Evolutionary conservation across 2,888 invertebrate genomes (phyloP).

Genomic region (Hypsopygia costalis): DNA sequence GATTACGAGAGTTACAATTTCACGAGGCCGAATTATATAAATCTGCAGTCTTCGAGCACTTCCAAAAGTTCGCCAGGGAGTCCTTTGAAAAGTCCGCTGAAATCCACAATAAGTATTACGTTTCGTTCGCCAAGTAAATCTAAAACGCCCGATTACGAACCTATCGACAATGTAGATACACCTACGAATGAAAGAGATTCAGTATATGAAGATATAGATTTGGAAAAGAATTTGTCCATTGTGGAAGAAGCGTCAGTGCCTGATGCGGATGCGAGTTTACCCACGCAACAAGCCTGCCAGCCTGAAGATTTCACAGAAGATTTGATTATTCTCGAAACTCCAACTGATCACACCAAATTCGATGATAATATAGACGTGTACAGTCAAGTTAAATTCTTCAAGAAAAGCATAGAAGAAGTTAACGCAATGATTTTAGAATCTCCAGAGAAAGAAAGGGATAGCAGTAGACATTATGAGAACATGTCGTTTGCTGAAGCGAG

Average conservation of each 20-base stretch:
- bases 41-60: constrained; percentile 64
- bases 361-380: constrained; percentile 80
- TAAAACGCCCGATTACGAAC: constrained; percentile 67
- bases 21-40: constrained; percentile 67
- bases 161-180: constrained; percentile 53
- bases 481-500: constrained; percentile 42
- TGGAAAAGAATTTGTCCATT: constrained; percentile 69
- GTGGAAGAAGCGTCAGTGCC: constrained; percentile 80
- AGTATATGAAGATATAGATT: constrained; percentile 80
- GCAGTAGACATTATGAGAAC: constrained; percentile 53
- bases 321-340: constrained; percentile 77
- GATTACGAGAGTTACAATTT: constrained; percentile 64
- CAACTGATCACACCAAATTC: constrained; percentile 60
- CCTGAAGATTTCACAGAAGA: constrained; percentile 58
- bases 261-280: constrained; percentile 76
- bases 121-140: constrained; percentile 83
- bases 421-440: constrained; percentile 77
- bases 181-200: constrained; percentile 73
- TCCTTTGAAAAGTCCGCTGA: constrained; percentile 79
- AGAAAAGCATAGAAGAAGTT: constrained; percentile 87
- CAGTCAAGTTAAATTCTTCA: constrained; percentile 88
- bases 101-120: constrained; percentile 87
- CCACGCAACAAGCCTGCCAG: constrained; percentile 80
- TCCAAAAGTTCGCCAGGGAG: constrained; percentile 66
- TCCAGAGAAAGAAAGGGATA: constrained; percentile 41